phyloP scores from a whole-genome alignment of 2,797 vertebrate genomes.

The Okamejei kenojei region DNA sequence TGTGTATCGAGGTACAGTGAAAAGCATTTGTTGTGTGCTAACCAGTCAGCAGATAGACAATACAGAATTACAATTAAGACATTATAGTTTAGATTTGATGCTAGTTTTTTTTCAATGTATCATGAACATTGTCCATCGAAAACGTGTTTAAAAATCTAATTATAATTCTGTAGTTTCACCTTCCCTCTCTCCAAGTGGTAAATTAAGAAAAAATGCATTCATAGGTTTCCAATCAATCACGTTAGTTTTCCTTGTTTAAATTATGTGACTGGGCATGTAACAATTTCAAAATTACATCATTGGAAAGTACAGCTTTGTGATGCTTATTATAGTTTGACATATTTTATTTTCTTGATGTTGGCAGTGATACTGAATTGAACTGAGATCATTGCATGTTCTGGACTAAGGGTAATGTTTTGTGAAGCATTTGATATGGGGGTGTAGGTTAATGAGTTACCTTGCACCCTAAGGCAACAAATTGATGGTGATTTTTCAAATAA shows the following conservation, averaged over 20 bases:
- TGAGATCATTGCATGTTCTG: conserved; percentile 14
- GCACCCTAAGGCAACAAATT: not conserved
- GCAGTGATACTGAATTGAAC: not conserved
- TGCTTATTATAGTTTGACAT: conserved; percentile 18
- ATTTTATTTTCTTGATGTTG: conserved; percentile 35
- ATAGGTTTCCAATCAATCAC: not conserved
- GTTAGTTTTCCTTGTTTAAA: conserved; percentile 29
- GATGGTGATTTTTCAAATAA: not conserved
- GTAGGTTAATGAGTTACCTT: conserved; percentile 14
- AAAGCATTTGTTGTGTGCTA: too few species aligned
- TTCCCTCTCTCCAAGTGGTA: not conserved
- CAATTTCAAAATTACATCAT: conserved; percentile 24
- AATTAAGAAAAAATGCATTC: not conserved
- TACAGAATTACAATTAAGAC: too few species aligned
- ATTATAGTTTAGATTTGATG: not conserved
- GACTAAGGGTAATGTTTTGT: conserved; percentile 6
- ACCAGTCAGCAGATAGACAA: too few species aligned
- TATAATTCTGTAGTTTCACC: not conserved
- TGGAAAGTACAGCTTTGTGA: conserved; percentile 31
- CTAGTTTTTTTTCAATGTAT: not conserved
- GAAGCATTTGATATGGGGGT: not conserved
- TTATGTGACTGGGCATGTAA: not conserved
- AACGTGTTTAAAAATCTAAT: not conserved
- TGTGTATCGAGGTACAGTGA: too few species aligned
- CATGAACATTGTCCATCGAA: not conserved